Base-by-base conservation (phyloP, 2,113 vertebrate species). In the Rhinogobius similis region DNA sequence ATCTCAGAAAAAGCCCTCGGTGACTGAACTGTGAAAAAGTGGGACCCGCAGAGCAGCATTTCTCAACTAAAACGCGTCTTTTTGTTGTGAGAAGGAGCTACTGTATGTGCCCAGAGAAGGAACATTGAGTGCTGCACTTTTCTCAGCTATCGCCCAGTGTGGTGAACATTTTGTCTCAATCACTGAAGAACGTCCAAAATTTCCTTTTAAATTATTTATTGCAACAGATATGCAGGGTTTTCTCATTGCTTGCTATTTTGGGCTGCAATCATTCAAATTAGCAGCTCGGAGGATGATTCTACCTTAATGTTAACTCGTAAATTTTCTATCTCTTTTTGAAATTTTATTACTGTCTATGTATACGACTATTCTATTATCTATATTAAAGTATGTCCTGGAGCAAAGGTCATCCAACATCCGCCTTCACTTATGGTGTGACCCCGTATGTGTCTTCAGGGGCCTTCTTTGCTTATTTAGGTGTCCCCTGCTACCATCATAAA, bases 71-170 rank as follows among this genome's bases (percentile, higher is more conserved):
- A 58, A 11, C 46, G 5, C 8, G 18, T 16, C 4, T 26, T 27
- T 27, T 27, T 24, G 4, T 58, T 29, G 55, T 32, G 16, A 59
- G 26, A 55, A 26, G 24, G 12, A 59, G 55, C 16, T 7, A 14
- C 39, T 41, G 7, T 41, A 11, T 14, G 14, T 58, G 55, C 26
- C 26, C 55, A 58, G 26, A 61, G 56, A 32, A 59, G 9, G 58
- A 61, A 61, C 58, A 61, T 36, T 32, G 4, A 61, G 58, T 61
- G 8, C 58, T 36, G 58, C n/a, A 11, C 29, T 61, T 38, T 36
- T 61, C 18, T 61, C 56, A 36, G n/a, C n/a, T 59, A 59, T 32
- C 14, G 9, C 16, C 16, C 8, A 20, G 55, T 32, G 23, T 23
- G 24, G 55, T 32, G 58, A 36, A 36, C 18, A n/a, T 20, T 52